Percentiles rank a stretch among this genome's conserved stretches.
These are phyloP conservation scores for Odontomachus brunneus DNA, from an alignment of 1,140 invertebrate species.

Conservation along the genomic window DNA sequence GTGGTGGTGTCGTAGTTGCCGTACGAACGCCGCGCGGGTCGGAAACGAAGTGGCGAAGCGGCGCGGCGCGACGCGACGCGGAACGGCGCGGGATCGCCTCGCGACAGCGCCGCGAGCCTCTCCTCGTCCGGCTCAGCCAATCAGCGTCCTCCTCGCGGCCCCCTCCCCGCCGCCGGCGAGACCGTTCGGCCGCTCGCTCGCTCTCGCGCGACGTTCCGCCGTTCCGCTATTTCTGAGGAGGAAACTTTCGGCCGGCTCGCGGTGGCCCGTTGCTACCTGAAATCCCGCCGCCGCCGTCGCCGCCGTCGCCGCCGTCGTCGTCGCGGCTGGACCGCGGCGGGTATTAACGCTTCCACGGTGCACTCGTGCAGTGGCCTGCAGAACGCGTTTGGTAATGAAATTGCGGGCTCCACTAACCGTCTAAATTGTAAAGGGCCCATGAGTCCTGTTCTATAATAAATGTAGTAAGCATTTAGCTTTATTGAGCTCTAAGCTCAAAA, in stretches of 20 bases:
- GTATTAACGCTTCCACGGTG: no score
- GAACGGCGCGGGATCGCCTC: slow-evolving; percentile 65
- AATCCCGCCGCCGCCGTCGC: neutral
- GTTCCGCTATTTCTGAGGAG: slow-evolving; percentile 66
- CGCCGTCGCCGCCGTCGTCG: no score
- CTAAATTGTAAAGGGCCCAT: no score
- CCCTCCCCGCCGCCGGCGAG: neutral
- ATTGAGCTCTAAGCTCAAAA: no score
- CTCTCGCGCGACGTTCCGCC: slow-evolving; percentile 55
- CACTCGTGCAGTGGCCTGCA: no score
- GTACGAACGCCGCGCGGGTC: slow-evolving; percentile 69
- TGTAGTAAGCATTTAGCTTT: no score
- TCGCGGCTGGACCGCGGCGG: no score
- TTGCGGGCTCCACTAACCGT: no score
- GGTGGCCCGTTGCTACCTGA: slow-evolving; percentile 64
- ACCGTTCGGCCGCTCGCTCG: neutral
- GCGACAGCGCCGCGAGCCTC: slow-evolving; percentile 67
- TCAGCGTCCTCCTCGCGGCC: slow-evolving; percentile 50
- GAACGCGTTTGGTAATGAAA: no score
- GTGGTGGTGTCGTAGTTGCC: neutral
- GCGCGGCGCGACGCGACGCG: slow-evolving; percentile 47
- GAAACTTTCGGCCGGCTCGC: slow-evolving; percentile 33
- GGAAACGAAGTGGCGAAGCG: slow-evolving; percentile 79
- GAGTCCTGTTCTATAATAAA: no score
- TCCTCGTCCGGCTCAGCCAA: slow-evolving; percentile 67